phyloP scores from a whole-genome alignment of 2,888 invertebrate species.

The Horisme vitalbata region DNA sequence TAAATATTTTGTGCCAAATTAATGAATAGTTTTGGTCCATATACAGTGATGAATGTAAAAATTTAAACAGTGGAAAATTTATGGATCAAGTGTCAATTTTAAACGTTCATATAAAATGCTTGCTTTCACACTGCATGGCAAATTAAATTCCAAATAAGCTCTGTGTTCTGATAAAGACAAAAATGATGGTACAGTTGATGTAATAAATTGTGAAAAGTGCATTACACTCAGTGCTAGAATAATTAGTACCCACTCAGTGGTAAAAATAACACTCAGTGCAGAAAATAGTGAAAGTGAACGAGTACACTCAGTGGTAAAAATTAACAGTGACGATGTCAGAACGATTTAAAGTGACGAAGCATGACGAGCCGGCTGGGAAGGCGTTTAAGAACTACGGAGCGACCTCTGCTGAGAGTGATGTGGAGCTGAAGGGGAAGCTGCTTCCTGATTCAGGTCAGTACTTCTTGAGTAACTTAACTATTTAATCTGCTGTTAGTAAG shows the following conservation, averaged over 20 bases:
- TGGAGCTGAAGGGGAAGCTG: slow-evolving; percentile 71
- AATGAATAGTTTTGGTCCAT: no score
- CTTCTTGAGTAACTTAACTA: no score
- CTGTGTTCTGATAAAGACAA: background rate
- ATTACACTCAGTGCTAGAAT: slow-evolving; percentile 1
- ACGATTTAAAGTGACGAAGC: slow-evolving; percentile 84
- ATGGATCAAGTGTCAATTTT: no score
- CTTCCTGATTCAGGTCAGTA: slow-evolving; percentile 70
- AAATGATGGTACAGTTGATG: background rate
- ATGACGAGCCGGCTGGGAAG: slow-evolving; percentile 79
- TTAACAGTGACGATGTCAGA: slow-evolving; percentile 81
- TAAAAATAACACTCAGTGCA: slow-evolving; percentile 1
- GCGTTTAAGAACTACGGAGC: slow-evolving; percentile 83
- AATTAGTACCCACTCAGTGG: background rate
- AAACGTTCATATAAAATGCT: no score
- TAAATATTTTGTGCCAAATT: no score
- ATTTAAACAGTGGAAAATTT: no score
- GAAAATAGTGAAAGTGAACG: slow-evolving; percentile 19
- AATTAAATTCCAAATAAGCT: no score
- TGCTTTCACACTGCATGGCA: background rate
- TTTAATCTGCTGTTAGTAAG: no score
- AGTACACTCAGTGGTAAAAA: slow-evolving; percentile 22
- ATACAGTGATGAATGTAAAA: no score
- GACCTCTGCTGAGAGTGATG: slow-evolving; percentile 76
- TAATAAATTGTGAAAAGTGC: background rate